These are phyloP conservation scores for Holothuria scabra DNA, from an alignment of 53 echinoderm and acorn worm species.

Conservation along the genomic window DNA sequence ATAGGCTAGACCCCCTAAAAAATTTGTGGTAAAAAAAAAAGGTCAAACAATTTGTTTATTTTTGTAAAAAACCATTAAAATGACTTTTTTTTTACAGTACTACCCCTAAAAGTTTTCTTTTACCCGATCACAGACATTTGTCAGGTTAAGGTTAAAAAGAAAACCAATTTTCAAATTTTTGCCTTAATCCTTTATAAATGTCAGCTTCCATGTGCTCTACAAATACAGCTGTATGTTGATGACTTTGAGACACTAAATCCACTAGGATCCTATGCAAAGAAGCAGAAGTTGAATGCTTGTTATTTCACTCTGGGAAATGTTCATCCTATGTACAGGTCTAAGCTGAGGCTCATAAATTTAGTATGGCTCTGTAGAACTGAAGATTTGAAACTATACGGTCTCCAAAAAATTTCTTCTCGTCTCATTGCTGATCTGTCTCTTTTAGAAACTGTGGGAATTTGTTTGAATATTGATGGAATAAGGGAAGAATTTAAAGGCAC, in stretches of 20 bases:
- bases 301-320: slow-evolving; percentile 64
- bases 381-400: slow-evolving; percentile 40
- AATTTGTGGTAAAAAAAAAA: background rate
- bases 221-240: slow-evolving; percentile 60
- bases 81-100: slow-evolving; percentile 37
- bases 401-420: slow-evolving; percentile 22
- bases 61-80: no score
- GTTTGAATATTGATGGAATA: slow-evolving; percentile 39
- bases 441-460: slow-evolving; percentile 56
- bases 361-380: background rate
- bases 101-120: slow-evolving; percentile 27
- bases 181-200: slow-evolving; percentile 36
- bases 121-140: background rate
- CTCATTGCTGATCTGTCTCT: slow-evolving; percentile 47
- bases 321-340: slow-evolving; percentile 51
- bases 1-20: no score
- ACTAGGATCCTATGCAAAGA: slow-evolving; percentile 50
- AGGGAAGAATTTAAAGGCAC: slow-evolving; percentile 51
- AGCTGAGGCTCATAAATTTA: slow-evolving; percentile 58
- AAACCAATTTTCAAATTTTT: slow-evolving; percentile 18
- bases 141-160: slow-evolving; percentile 57
- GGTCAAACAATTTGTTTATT: slow-evolving; percentile 19
- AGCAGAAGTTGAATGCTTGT: slow-evolving; percentile 52
- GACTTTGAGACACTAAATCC: slow-evolving; percentile 62
- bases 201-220: slow-evolving; percentile 18